Conservation (phyloP, 1,140 invertebrate species). For the Hylaeus volcanicus region DNA sequence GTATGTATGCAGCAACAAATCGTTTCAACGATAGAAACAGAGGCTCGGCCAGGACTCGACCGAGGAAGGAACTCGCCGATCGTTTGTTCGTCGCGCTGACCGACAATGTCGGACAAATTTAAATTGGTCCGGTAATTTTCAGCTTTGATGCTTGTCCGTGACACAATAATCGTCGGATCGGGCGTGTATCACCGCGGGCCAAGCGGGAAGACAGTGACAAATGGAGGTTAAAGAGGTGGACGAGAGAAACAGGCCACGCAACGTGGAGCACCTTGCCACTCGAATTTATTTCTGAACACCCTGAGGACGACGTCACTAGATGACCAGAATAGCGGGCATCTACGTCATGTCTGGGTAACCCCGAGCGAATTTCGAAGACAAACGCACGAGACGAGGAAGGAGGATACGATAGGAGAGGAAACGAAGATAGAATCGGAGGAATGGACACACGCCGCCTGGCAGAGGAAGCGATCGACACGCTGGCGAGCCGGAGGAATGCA, state of each 20-base stretch:
- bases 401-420: background rate
- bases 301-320: slow-evolving; percentile 67
- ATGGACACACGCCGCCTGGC: background rate
- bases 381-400: slow-evolving; percentile 13
- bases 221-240: slow-evolving; percentile 61
- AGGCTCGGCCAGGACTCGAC: background rate
- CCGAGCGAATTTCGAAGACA: slow-evolving; percentile 58
- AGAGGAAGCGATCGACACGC: background rate
- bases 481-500: background rate
- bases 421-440: background rate
- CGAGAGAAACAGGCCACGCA: slow-evolving; percentile 27
- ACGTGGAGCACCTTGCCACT: slow-evolving; percentile 53
- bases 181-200: slow-evolving; percentile 14
- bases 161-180: slow-evolving; percentile 61
- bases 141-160: slow-evolving; percentile 49
- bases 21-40: slow-evolving; percentile 21
- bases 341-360: slow-evolving; percentile 70
- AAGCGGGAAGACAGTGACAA: slow-evolving; percentile 35
- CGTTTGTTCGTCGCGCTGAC: background rate
- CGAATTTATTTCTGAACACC: slow-evolving; percentile 67
- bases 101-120: slow-evolving; percentile 3
- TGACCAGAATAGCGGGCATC: slow-evolving; percentile 66
- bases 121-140: slow-evolving; percentile 26
- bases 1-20: slow-evolving; percentile 8
- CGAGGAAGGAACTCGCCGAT: slow-evolving; percentile 18